Evolutionary conservation across 1,140 invertebrate species (phyloP).

Genomic region (Zaprionus kolodkinae): DNA sequence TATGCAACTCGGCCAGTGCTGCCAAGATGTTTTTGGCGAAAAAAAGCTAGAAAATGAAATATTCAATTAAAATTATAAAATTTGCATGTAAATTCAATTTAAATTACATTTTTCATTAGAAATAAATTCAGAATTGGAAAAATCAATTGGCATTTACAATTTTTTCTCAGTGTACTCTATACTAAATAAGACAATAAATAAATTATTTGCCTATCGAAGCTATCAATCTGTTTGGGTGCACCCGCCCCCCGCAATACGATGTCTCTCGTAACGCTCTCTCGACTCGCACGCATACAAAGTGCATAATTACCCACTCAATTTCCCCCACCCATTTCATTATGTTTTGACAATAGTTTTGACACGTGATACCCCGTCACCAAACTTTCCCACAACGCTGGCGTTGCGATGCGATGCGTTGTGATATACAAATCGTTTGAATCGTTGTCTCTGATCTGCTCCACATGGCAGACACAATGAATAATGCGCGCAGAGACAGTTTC

Average conservation of each 20-base stretch:
- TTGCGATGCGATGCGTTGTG: not conserved
- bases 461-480: conserved; percentile 31
- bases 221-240: not conserved
- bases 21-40: too few species aligned
- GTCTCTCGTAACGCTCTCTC: not conserved
- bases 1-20: too few species aligned
- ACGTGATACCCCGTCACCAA: conserved; percentile 2
- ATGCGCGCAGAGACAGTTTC: not conserved
- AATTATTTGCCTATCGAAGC: not conserved
- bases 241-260: not conserved
- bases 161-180: not conserved
- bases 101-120: too few species aligned
- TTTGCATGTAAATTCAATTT: too few species aligned
- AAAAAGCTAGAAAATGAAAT: too few species aligned
- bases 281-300: not conserved
- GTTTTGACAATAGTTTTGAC: conserved; percentile 10
- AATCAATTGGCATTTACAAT: too few species aligned
- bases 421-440: conserved; percentile 3
- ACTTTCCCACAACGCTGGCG: conserved; percentile 27
- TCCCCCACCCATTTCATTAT: not conserved
- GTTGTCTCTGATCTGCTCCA: conserved; percentile 33
- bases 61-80: too few species aligned
- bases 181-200: not conserved
- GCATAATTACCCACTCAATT: conserved; percentile 3
- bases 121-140: too few species aligned